phyloP scores from a whole-genome alignment of 2,113 vertebrate species.

The Rhynchomys soricoides region DNA sequence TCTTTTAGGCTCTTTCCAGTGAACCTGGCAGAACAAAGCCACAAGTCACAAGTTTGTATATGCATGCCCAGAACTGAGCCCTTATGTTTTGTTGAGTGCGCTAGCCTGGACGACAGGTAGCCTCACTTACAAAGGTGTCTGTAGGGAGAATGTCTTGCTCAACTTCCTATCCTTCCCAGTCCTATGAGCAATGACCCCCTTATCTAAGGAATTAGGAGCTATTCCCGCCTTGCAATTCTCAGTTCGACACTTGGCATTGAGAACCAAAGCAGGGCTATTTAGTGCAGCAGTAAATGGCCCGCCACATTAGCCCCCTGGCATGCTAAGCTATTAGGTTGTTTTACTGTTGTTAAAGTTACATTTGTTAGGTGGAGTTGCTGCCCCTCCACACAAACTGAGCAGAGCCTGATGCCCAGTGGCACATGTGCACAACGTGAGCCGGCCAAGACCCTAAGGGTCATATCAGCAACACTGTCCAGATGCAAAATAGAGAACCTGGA shows the following conservation, averaged over 20 bases:
- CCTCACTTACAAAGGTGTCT: background rate
- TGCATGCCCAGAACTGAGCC: background rate
- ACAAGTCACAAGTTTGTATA: background rate
- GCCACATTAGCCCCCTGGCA: slow-evolving; percentile 90
- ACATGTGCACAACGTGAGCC: background rate
- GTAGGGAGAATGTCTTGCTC: slow-evolving; percentile 42
- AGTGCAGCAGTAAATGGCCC: slow-evolving; percentile 89
- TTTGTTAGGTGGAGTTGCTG: slow-evolving; percentile 88
- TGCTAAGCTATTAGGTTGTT: slow-evolving; percentile 89
- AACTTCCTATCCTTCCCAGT: slow-evolving; percentile 69
- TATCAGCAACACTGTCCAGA: background rate
- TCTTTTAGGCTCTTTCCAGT: background rate
- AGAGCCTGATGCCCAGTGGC: slow-evolving; percentile 24
- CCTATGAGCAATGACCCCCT: slow-evolving; percentile 90
- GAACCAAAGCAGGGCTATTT: slow-evolving; percentile 89
- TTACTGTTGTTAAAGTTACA: slow-evolving; percentile 90
- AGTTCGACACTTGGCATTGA: slow-evolving; percentile 88
- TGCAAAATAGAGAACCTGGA: background rate
- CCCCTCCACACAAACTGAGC: slow-evolving; percentile 83
- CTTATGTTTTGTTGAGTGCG: background rate
- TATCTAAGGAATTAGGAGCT: slow-evolving; percentile 88
- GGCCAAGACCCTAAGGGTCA: fast-evolving
- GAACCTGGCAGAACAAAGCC: background rate
- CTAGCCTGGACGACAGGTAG: background rate
- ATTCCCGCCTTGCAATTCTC: slow-evolving; percentile 88